Conservation (phyloP, 64 coral and sea anemone genomes). For the Pocillopora verrucosa region DNA sequence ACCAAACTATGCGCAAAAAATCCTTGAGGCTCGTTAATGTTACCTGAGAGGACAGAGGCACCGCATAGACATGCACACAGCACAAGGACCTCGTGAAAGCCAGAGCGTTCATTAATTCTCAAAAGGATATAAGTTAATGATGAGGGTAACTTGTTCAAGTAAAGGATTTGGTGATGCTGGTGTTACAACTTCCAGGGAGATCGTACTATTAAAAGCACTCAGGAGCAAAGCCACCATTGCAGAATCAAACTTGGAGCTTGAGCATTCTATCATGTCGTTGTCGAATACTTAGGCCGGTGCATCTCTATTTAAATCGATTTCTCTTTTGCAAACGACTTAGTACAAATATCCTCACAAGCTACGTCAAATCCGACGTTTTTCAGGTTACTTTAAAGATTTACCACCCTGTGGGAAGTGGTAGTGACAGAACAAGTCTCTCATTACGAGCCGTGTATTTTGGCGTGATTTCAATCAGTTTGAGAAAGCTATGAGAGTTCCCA, state of each 20-base stretch:
- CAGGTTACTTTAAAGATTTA: neutral
- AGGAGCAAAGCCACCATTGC: neutral
- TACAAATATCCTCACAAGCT: neutral
- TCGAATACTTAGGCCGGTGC: neutral
- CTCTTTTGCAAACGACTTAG: neutral
- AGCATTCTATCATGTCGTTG: neutral
- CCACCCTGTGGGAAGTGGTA: constrained; percentile 6
- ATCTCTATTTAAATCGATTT: neutral
- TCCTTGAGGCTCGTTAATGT: neutral
- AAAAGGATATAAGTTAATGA: too few relatives aligned
- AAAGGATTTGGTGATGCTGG: too few relatives aligned
- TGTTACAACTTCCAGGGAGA: too few relatives aligned
- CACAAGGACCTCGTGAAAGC: too few relatives aligned
- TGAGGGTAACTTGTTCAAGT: too few relatives aligned
- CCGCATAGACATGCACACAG: too few relatives aligned
- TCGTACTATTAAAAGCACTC: too few relatives aligned
- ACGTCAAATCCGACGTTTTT: neutral
- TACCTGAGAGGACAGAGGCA: too few relatives aligned
- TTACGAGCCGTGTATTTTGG: neutral
- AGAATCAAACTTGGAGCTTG: neutral
- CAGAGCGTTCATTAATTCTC: too few relatives aligned
- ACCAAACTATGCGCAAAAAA: neutral
- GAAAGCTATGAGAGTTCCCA: neutral
- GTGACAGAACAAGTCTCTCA: constrained; percentile 16
- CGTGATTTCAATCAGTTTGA: neutral